phyloP scores from a whole-genome alignment of 2,888 invertebrate species.

The Metellina segmentata region DNA sequence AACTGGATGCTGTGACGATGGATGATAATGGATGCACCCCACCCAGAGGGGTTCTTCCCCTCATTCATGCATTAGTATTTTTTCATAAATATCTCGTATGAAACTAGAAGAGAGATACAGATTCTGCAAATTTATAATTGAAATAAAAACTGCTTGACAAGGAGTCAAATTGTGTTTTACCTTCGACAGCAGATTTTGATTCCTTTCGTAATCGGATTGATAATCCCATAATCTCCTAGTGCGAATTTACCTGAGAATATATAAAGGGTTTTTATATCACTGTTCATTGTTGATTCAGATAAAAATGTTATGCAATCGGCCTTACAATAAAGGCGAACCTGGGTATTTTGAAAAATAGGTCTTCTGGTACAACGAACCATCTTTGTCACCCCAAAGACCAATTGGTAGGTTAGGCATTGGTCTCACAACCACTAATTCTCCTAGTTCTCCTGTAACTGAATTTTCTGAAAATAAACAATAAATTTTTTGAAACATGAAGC shows the following conservation, averaged over 20 bases:
- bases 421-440: neutral
- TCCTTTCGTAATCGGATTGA: conserved; percentile 40
- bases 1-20: too few relatives aligned
- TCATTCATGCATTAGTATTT: too few relatives aligned
- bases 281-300: too few relatives aligned
- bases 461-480: neutral
- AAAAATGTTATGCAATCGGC: too few relatives aligned
- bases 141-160: too few relatives aligned
- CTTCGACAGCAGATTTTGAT: conserved; percentile 17
- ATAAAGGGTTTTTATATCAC: neutral
- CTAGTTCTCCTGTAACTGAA: neutral
- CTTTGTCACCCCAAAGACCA: neutral
- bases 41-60: too few relatives aligned
- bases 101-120: too few relatives aligned
- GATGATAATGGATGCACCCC: too few relatives aligned
- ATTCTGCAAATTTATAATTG: too few relatives aligned
- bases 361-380: neutral
- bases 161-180: conserved; percentile 68
- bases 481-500: too few relatives aligned
- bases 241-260: conserved; percentile 19
- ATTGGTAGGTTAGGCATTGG: neutral
- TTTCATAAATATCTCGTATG: too few relatives aligned
- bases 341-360: neutral
- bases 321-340: neutral
- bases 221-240: conserved; percentile 32